Base-by-base conservation (phyloP, 2,113 vertebrate species). In the Hippocampus zosterae region DNA sequence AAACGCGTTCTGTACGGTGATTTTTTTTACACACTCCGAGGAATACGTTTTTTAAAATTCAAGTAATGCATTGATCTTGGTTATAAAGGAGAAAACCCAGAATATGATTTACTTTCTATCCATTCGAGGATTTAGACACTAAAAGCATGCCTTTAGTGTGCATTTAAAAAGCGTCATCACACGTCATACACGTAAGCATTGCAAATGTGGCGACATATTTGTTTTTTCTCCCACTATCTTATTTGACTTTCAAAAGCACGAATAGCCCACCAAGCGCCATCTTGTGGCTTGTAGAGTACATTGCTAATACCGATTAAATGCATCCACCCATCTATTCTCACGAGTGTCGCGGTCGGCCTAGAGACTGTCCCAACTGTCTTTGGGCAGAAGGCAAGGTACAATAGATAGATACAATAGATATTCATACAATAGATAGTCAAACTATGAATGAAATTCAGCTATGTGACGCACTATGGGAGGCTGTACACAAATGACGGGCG, bases 191-290 rank as follows among this genome's bases (percentile, higher is more conserved):
- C 7, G 21, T 7, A 42, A 64, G 11, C 62, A 42, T 7, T 23
- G n/a, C 42, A 46, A 44, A 23, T 46, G 63, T 25, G 42, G 41
- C 63, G 42, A 65, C 21, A 41, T 60, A 60, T 62, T 62, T 62
- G 40, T 41, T 23, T 65, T 64, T 42, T 46, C 13, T 46, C 41
- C 42, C 5, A 27, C 41, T 46, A 46, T 65, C 42, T 65, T 23
- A 46, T 65, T 65, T 65, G 63, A 65, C 63, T 65, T 65, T 9
- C 41, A 65, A 65, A 65, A 65, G n/a, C 52, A 56, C 8, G 75
- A 69, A 76, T 8, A 70, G 78, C 81, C 68, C 71, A 78, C 19
- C 8, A 70, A 69, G 81, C 81, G 68, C 83, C 81, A 73, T 25
- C 86, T 60, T 72, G 80, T 78, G 86, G 72, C 0, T 8, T 29